These are phyloP conservation scores for Autographa gamma DNA, from an alignment of 2,888 invertebrate species.

Conservation along the genomic window DNA sequence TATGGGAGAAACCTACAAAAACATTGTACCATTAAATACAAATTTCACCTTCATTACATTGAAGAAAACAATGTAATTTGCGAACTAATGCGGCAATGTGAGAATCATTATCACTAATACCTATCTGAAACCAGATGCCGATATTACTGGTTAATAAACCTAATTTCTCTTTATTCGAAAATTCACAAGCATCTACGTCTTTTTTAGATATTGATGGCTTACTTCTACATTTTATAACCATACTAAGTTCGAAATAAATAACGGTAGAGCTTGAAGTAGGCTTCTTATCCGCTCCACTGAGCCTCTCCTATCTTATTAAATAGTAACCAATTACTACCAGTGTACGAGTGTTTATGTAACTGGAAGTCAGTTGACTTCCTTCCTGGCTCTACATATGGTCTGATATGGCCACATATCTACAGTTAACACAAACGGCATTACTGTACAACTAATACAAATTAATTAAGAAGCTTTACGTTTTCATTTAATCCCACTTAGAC, in stretches of 20 bases:
- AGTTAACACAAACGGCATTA: neutral
- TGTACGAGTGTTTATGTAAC: slow-evolving; percentile 45
- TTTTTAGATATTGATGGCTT: too few species aligned
- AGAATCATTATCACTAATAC: neutral
- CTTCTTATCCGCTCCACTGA: slow-evolving; percentile 47
- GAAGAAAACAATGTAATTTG: neutral
- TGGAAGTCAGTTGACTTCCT: slow-evolving; percentile 46
- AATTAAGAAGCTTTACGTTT: slow-evolving; percentile 32
- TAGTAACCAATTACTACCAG: slow-evolving; percentile 25
- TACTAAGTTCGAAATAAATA: slow-evolving; percentile 15
- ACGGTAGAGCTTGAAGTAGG: slow-evolving; percentile 38
- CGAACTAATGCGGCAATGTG: neutral
- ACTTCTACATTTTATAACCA: neutral
- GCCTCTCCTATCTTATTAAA: slow-evolving; percentile 39
- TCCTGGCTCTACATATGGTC: slow-evolving; percentile 20
- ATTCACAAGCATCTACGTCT: neutral
- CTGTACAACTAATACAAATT: slow-evolving; percentile 9
- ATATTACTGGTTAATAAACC: neutral
- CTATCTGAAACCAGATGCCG: neutral
- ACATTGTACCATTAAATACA: neutral
- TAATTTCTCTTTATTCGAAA: neutral
- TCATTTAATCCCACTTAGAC: slow-evolving; percentile 40
- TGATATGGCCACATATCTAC: slow-evolving; percentile 5
- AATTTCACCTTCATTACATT: slow-evolving; percentile 1
- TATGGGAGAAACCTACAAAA: neutral